These are phyloP conservation scores for Carposina sasakii DNA, from an alignment of 1,140 invertebrate genomes.

Conservation along the genomic window DNA sequence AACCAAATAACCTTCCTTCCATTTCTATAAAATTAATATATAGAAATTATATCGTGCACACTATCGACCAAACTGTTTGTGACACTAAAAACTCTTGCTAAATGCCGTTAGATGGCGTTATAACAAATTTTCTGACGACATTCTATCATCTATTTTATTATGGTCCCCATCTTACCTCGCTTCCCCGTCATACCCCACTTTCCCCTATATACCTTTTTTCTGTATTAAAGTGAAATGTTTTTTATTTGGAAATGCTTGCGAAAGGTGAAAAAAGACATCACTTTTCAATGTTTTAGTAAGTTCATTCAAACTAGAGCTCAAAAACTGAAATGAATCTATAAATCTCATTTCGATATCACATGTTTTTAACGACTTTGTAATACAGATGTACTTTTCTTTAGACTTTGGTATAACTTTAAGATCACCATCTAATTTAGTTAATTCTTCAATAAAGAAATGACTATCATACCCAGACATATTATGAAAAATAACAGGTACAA, in stretches of 20 bases:
- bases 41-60: no score
- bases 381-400: constrained; percentile 17
- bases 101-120: no score
- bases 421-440: background rate
- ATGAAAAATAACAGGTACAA: constrained; percentile 24
- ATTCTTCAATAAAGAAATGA: constrained; percentile 16
- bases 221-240: constrained; percentile 5
- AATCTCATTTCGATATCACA: constrained; percentile 13
- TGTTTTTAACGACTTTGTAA: constrained; percentile 7
- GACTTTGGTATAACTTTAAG: constrained; percentile 11
- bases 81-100: no score
- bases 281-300: constrained; percentile 14
- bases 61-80: no score
- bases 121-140: no score
- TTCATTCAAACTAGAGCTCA: constrained; percentile 14
- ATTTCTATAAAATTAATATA: constrained; percentile 18
- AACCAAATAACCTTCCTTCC: constrained; percentile 22
- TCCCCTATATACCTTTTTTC: constrained; percentile 21
- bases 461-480: constrained; percentile 20
- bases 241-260: background rate
- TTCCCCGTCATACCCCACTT: no score
- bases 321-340: constrained; percentile 24
- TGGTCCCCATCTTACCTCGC: no score
- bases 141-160: no score
- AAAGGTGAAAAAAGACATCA: constrained; percentile 21